Base-by-base conservation (phyloP, 2,113 vertebrate species). In the Halichoerus grypus region DNA sequence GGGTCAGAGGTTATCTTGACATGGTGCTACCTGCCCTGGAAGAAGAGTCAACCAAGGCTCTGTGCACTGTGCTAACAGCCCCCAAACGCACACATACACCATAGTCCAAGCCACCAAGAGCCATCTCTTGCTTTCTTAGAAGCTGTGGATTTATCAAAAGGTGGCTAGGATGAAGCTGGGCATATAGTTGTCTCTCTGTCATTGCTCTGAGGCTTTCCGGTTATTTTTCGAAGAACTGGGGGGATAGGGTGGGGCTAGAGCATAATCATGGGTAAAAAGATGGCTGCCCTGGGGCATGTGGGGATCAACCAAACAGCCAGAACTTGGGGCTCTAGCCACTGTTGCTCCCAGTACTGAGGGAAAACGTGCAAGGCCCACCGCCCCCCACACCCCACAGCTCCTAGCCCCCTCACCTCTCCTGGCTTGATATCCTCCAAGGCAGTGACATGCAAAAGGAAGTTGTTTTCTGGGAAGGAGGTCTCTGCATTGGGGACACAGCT, bases 401-500 rank as follows among this genome's bases (percentile, higher is more conserved):
- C 91, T 36, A 1, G 67, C 12, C 69, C 33, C 46, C 99, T 99
- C 98, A 99, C 99, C 99, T 99, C 99, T 98, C 99, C 99, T 63
- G 99, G 99, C 96, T 98, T 97, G 86, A 99, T 99, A 98, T 99
- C 99, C 97, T 99, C 98, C 87, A 99, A 98, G 88, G 99, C 99
- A 0, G 98, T 99, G 97, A 99, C 99, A 96, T 99, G 99, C 93
- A 99, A 99, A 91, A 99, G 99, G 98, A 99, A 99, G 97, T 99
- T 99, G 98, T 99, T 99, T 95, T 99, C 99, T 0, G 99, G 99
- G 98, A 99, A 99, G 36, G 99, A 99, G 0, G 99, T 99, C 98
- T 99, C 99, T 0, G 99, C 99, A 1, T 99, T 99, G 96, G 99
- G 99, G 77, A 99, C 98, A 98, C 99, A 99, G 99, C 99, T 99